Percentiles rank a stretch among this genome's conserved stretches.
These are phyloP conservation scores for Anser brachyrhynchus DNA, from an alignment of 2,113 vertebrate species.

Conservation along the genomic window DNA sequence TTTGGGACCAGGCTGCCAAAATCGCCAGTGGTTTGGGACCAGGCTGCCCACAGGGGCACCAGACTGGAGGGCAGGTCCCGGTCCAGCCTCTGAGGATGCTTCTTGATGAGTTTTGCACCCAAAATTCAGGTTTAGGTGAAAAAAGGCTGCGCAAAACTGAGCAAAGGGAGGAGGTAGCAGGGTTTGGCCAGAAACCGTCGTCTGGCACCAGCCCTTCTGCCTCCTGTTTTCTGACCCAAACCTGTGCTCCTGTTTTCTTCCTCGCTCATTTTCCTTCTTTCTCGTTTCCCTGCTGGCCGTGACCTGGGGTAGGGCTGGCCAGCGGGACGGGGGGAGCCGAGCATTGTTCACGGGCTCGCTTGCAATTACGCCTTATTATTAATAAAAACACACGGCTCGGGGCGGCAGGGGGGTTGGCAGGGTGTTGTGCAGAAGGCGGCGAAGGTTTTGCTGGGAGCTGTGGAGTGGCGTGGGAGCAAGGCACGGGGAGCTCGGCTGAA, in stretches of 20 bases:
- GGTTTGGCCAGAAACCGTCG: too few species aligned
- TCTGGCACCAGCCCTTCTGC: neutral
- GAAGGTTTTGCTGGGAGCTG: neutral
- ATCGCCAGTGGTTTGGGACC: neutral
- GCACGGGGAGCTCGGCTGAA: too few species aligned
- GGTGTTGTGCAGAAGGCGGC: neutral
- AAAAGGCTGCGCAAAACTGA: fast-evolving
- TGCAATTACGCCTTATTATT: neutral
- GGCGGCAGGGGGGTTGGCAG: neutral
- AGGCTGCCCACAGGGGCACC: fast-evolving
- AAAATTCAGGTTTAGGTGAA: neutral
- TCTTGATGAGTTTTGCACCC: neutral
- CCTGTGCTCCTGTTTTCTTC: neutral
- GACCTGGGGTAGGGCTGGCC: neutral
- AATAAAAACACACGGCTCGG: neutral
- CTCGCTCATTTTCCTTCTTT: neutral
- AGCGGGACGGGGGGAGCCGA: fast-evolving
- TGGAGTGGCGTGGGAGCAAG: fast-evolving
- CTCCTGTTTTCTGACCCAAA: neutral
- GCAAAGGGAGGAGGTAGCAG: neutral
- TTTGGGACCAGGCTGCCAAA: fast-evolving
- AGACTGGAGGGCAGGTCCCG: neutral
- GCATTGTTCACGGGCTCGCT: neutral
- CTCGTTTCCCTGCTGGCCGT: neutral
- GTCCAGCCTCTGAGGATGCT: neutral